Conservation (phyloP, 2,888 invertebrate species). For the Oscheius sp. region DNA sequence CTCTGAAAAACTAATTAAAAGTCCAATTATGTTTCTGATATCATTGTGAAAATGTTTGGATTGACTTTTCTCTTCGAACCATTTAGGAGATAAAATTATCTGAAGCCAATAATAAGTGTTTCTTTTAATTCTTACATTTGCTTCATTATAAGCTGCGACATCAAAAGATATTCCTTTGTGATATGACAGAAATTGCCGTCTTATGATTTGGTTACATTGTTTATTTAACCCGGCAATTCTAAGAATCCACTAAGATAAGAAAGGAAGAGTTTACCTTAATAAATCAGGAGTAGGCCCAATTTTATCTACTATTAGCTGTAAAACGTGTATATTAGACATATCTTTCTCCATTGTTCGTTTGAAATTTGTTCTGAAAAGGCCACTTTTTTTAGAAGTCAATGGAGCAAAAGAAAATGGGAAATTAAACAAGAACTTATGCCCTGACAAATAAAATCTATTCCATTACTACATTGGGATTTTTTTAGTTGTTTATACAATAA, state of each 20-base stretch:
- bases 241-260: background rate
- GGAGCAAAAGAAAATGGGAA: background rate
- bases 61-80: slow-evolving; percentile 12
- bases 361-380: background rate
- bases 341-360: background rate
- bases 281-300: background rate
- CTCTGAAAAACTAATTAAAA: slow-evolving; percentile 28
- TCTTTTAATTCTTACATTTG: background rate
- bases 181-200: background rate
- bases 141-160: background rate
- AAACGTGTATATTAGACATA: background rate
- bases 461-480: too few relatives aligned
- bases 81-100: background rate
- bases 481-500: too few relatives aligned
- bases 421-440: too few relatives aligned
- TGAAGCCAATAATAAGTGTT: background rate
- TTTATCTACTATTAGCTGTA: background rate
- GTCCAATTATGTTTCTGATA: slow-evolving; percentile 29
- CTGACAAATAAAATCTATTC: too few relatives aligned
- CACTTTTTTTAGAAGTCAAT: background rate
- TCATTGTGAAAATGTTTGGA: slow-evolving; percentile 25
- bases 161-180: background rate
- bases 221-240: background rate
- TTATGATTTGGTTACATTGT: background rate
- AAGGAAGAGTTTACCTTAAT: background rate